Evolutionary conservation across 2,113 vertebrate species (phyloP), one percentile per base, ranked within the genome.

Genomic region (Pandion haliaetus): DNA sequence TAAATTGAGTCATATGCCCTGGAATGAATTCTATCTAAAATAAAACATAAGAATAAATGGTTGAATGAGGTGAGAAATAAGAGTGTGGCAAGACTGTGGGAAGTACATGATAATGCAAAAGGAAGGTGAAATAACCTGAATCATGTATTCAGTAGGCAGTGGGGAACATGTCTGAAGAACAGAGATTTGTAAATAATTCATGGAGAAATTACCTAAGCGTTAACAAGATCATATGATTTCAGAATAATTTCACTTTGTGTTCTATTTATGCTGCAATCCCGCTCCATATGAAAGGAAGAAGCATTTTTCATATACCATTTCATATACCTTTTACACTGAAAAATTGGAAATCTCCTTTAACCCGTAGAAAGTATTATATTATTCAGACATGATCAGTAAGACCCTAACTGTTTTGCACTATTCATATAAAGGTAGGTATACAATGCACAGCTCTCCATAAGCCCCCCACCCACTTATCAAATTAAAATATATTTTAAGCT

Each of bases 121-220:
- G 4, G 34, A 77, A 93, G 45, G 65, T 92, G 78, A 72, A 85
- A 95, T 58, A 82, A 82, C 67, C 42, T 86, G 62, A 70, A 66
- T 89, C 58, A 58, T 76, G 29, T 83, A 85, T 85, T 91, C 74
- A 82, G 34, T 55, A 93, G 88, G 67, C 74, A 86, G 72, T 36
- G 26, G 14, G 15, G 42, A 91, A 66, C 67, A 36, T n/a, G 63
- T 29, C 42, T 58, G 71, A 86, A 67, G 61, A 89, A 84, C 8
- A 94, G 50, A 66, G 42, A 77, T 73, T 29, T 83, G 62, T 96
- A 93, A 96, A 92, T 96, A 93, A 93, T 90, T 93, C 23, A 88
- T 94, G 54, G 63, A 50, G 32, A 91, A 90, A 95, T 95, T 77
- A 42, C 40, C 38, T 52, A 85, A 93, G 19, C 1, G 0, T 88